Percentiles rank a stretch among this genome's conserved stretches.
Conservation (phyloP, 2,797 vertebrate genomes). For the Sardinella longiceps region DNA sequence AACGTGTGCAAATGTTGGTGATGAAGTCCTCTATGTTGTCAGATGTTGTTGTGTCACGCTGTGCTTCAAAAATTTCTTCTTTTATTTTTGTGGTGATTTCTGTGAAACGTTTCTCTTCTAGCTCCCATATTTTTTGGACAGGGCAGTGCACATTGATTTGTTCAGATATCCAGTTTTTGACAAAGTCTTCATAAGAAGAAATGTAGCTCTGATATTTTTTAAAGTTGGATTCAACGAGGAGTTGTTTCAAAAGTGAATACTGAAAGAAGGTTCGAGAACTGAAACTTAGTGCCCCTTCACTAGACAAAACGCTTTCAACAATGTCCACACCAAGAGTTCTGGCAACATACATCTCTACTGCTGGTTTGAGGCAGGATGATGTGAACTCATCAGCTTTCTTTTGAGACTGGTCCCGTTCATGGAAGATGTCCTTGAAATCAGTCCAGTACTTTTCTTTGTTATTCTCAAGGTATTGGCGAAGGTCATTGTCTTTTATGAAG, state of each 20-base stretch:
- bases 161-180: too few relatives aligned
- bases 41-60: too few relatives aligned
- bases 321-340: slow-evolving; percentile 21
- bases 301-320: neutral
- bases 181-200: neutral
- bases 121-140: too few relatives aligned
- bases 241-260: slow-evolving; percentile 32
- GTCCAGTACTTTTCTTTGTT: slow-evolving; percentile 45
- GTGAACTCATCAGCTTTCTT: too few relatives aligned
- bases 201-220: neutral
- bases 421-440: slow-evolving; percentile 49
- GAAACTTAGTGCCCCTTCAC: neutral
- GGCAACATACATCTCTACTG: slow-evolving; percentile 26
- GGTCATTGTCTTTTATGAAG: slow-evolving; percentile 43
- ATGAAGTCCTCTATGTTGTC: too few relatives aligned
- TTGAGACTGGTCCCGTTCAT: too few relatives aligned
- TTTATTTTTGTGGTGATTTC: too few relatives aligned
- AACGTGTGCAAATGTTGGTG: too few relatives aligned
- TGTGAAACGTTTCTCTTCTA: too few relatives aligned
- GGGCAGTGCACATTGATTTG: too few relatives aligned
- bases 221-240: slow-evolving; percentile 29
- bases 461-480: neutral
- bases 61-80: too few relatives aligned
- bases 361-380: too few relatives aligned
- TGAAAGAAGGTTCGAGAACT: slow-evolving; percentile 25